Base-by-base conservation (phyloP, 2,797 vertebrate genomes). In the Gobionotothen gibberifrons region DNA sequence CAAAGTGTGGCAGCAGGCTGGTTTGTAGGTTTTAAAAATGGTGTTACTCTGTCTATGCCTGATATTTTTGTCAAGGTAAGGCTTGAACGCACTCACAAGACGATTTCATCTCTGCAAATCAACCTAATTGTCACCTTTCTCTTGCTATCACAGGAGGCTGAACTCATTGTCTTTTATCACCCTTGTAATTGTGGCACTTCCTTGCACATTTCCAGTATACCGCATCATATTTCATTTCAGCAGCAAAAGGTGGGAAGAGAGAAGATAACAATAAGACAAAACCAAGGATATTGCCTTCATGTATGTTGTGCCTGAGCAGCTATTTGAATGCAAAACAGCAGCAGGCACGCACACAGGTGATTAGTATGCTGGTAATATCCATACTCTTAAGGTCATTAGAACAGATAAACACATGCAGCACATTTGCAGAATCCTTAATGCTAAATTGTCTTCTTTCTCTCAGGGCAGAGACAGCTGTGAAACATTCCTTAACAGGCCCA, bases 351-450 rank as follows among this genome's bases (percentile, higher is more conserved):
- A 79, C 76, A 56, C 78, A 81, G 81, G 85, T 88, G 85, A 93
- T 93, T 91, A 93, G 88, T 87, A 93, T 93, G 87, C 89, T 74
- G 74, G 83, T 82, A 90, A 87, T 91, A 92, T 69, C 81, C 88
- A 79, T 90, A 88, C 87, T 91, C 82, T 91, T 92, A 90, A 92
- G 92, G 92, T 93, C 91, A 94, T 92, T 93, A 93, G 83, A 91
- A 89, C 69, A 91, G 90, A 93, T 92, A 90, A 93, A 93, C 87
- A 92, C 91, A 90, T 87, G 85, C 88, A 66, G 88, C 82, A 78
- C 87, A 88, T 90, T 90, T 89, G 76, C 81, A 76, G 91, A 93
- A 90, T 91, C 75, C 87, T 84, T 91, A 87, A 90, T 90, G 85
- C 78, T 72, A 78, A 90, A 90, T 89, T 83, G 85, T 90, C 90